Evolutionary conservation across 2,888 invertebrate genomes (phyloP).

Genomic region (Temnothorax unifasciatus): DNA sequence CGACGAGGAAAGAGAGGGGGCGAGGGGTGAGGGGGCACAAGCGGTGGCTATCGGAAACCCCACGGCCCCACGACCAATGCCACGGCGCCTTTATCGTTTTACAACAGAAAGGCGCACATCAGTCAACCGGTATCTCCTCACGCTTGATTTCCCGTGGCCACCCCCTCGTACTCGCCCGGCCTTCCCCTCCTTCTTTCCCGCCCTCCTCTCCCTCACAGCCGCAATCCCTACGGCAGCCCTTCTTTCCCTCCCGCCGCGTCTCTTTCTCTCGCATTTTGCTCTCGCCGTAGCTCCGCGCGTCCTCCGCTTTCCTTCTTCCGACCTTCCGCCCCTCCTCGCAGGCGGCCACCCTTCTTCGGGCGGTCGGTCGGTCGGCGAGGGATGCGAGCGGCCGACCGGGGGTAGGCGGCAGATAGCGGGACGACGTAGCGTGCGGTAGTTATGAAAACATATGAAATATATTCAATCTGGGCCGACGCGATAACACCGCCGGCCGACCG

Average conservation of each 20-base stretch:
- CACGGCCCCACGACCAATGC: constrained; percentile 85
- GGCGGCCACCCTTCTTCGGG: constrained; percentile 32
- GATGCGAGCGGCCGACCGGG: constrained; percentile 29
- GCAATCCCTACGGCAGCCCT: constrained; percentile 49
- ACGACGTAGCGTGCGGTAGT: constrained; percentile 77
- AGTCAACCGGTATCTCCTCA: constrained; percentile 87
- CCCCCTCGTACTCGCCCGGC: constrained; percentile 77
- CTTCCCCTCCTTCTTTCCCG: constrained; percentile 66
- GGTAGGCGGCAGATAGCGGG: constrained; percentile 73
- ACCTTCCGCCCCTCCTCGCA: constrained; percentile 25
- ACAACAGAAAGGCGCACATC: constrained; percentile 87
- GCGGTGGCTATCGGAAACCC: constrained; percentile 82
- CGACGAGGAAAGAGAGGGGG: not conserved
- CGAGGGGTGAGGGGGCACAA: constrained; percentile 49
- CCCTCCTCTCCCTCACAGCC: constrained; percentile 18
- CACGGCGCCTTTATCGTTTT: constrained; percentile 86
- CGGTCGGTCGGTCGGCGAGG: not conserved
- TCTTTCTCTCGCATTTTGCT: constrained; percentile 56
- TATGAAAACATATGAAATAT: constrained; percentile 85
- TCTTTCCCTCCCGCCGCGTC: constrained; percentile 37
- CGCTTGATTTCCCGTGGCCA: constrained; percentile 87
- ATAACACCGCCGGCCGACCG: constrained; percentile 78
- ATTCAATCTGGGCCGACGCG: constrained; percentile 85
- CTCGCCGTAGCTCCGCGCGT: constrained; percentile 7
- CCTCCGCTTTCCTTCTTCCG: constrained; percentile 42